phyloP scores from a whole-genome alignment of 2,113 vertebrate genomes.

The Myrmecophaga tridactyla region DNA sequence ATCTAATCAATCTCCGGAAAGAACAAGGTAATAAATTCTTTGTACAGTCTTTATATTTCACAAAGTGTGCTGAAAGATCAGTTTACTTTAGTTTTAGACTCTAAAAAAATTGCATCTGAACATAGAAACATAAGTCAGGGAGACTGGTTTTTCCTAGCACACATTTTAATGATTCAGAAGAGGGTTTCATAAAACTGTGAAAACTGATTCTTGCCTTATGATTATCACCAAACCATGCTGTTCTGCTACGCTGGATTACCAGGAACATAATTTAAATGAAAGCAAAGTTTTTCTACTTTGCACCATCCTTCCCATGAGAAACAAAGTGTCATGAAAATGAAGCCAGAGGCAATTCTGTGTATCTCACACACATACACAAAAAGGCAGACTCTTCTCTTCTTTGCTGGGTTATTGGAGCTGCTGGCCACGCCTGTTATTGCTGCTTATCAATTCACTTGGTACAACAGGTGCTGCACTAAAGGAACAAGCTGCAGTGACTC shows the following conservation, averaged over 20 bases:
- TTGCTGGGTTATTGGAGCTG: rapidly evolving
- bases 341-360: not conserved
- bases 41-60: not conserved
- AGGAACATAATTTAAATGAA: not conserved
- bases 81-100: not conserved
- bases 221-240: not conserved
- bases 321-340: not conserved
- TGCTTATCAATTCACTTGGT: not conserved
- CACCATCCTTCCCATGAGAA: not conserved
- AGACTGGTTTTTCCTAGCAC: not conserved
- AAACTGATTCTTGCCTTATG: not conserved
- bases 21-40: not conserved
- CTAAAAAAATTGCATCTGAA: not conserved
- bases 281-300: not conserved
- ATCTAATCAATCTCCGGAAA: not conserved
- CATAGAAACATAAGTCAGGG: not conserved
- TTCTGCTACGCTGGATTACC: not conserved
- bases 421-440: rapidly evolving
- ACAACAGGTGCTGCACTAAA: not conserved
- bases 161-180: not conserved
- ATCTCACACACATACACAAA: not conserved
- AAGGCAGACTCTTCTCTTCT: not conserved
- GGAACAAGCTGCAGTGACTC: not conserved
- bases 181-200: not conserved
- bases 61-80: not conserved